phyloP scores from a whole-genome alignment of 2,113 vertebrate species.

The Catharus fuscescens region DNA sequence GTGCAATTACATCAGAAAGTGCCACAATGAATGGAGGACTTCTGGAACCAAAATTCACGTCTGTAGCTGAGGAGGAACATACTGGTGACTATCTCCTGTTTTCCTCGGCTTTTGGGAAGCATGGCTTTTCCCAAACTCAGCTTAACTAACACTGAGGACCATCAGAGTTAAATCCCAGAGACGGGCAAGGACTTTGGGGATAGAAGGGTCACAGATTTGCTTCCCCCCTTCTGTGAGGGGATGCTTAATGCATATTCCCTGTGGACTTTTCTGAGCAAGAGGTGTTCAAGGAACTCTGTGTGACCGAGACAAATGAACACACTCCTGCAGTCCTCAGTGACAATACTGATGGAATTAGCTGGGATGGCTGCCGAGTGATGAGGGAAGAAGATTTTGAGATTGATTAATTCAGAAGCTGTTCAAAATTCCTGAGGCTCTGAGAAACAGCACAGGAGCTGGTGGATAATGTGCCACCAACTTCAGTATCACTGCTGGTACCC shows the following conservation, averaged over 20 bases:
- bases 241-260: not conserved
- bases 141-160: not conserved
- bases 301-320: rapidly evolving
- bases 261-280: not conserved
- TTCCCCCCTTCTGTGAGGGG: not conserved
- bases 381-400: not conserved
- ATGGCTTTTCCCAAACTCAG: not conserved
- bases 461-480: not conserved
- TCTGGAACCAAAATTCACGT: not conserved
- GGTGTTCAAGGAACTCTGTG: not conserved
- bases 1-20: not conserved
- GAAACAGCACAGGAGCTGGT: not conserved
- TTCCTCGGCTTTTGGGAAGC: not conserved
- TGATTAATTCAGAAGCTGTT: not conserved
- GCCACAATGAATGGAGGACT: rapidly evolving
- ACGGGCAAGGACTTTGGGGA: not conserved
- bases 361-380: not conserved
- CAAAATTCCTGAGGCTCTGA: not conserved
- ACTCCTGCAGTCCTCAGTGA: not conserved
- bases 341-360: not conserved
- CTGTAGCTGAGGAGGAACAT: not conserved
- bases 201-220: not conserved
- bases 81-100: rapidly evolving
- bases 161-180: not conserved
- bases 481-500: not conserved